A percentile compares a stretch with the other conserved stretches of the same genome.
phyloP scores from a whole-genome alignment of 2,888 invertebrate genomes.

The Zygaena filipendulae region DNA sequence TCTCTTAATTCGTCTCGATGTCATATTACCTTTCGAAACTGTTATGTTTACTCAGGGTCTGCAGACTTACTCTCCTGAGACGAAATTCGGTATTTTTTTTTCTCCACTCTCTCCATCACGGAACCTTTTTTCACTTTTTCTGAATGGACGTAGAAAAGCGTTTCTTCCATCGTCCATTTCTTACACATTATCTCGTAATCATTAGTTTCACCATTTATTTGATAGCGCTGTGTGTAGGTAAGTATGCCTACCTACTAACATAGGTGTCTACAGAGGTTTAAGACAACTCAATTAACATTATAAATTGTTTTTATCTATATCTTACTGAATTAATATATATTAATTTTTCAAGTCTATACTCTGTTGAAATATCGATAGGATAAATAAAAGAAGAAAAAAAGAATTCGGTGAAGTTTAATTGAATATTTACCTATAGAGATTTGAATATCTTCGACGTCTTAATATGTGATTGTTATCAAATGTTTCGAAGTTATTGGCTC shows the following conservation, averaged over 20 bases:
- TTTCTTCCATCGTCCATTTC: slow-evolving; percentile 54
- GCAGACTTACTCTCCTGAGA: slow-evolving; percentile 65
- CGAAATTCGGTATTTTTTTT: slow-evolving; percentile 64
- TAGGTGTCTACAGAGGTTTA: slow-evolving; percentile 26
- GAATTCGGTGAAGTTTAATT: too few species aligned
- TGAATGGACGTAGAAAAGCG: slow-evolving; percentile 52
- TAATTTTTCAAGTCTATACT: too few species aligned
- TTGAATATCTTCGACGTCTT: too few species aligned
- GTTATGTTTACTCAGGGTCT: slow-evolving; percentile 56
- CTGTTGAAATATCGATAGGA: too few species aligned
- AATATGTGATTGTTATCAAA: too few species aligned
- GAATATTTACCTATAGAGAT: too few species aligned
- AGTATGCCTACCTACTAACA: not conserved
- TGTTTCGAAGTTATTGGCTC: too few species aligned
- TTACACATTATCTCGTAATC: slow-evolving; percentile 63
- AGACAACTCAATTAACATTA: slow-evolving; percentile 44
- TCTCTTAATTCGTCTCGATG: too few species aligned
- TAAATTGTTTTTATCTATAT: slow-evolving; percentile 25
- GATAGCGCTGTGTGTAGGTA: slow-evolving; percentile 31
- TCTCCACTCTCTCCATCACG: slow-evolving; percentile 56
- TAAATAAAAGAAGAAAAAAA: too few species aligned
- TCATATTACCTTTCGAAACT: too few species aligned
- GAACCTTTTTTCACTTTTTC: slow-evolving; percentile 62
- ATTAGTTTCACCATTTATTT: slow-evolving; percentile 54
- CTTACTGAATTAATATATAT: too few species aligned